A percentile compares a stretch with the other conserved stretches of the same genome.
These are phyloP conservation scores for Tragelaphus buxtoni DNA, from an alignment of 2,113 vertebrate species.

Conservation along the genomic window DNA sequence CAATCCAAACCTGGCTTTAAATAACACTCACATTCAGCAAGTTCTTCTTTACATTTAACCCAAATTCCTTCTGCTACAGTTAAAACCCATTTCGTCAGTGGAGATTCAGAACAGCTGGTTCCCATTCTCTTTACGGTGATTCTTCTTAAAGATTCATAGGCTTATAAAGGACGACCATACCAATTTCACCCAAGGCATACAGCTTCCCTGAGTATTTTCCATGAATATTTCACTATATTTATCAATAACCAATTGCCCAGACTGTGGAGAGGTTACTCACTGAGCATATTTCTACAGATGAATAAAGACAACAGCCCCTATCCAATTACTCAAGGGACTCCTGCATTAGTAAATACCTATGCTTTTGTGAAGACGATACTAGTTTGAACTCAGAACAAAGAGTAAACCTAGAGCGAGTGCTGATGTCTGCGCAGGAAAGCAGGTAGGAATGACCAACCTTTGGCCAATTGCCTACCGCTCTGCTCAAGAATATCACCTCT, in stretches of 20 bases:
- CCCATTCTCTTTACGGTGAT: constrained; percentile 39
- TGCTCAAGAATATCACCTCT: not conserved
- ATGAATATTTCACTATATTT: not conserved
- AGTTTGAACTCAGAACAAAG: constrained; percentile 5
- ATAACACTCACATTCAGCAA: constrained; percentile 48
- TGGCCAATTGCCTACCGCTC: not conserved
- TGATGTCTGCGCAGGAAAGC: not conserved
- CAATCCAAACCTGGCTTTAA: constrained; percentile 34
- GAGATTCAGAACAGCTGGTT: constrained; percentile 68
- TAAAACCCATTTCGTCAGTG: constrained; percentile 52
- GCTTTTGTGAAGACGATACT: not conserved
- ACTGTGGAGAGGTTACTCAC: not conserved
- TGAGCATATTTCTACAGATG: not conserved
- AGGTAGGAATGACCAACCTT: not conserved
- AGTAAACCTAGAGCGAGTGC: not conserved
- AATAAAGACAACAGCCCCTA: not conserved
- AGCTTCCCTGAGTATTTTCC: constrained; percentile 12
- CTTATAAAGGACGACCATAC: constrained; percentile 31
- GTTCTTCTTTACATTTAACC: constrained; percentile 60
- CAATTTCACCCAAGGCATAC: constrained; percentile 4
- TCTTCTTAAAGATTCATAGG: constrained; percentile 57
- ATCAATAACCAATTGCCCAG: not conserved
- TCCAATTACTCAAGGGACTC: not conserved
- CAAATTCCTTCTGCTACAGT: constrained; percentile 50
- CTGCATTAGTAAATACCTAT: not conserved